Evolutionary conservation across 2,113 vertebrate species (phyloP), one percentile per base, ranked within the genome.

Genomic region (Steatornis caripensis): DNA sequence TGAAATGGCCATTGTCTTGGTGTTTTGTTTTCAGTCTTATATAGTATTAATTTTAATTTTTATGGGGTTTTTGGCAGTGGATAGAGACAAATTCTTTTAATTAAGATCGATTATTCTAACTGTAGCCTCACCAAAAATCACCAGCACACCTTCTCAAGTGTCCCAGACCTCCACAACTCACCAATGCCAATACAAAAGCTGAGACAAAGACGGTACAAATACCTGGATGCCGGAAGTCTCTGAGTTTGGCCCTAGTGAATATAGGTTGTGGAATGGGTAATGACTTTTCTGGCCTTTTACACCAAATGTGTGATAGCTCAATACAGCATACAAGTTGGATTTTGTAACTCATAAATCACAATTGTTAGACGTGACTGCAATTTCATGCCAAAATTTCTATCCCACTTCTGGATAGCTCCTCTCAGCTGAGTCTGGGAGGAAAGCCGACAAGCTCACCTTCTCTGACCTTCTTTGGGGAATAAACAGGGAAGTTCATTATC

Each of bases 191-290:
- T 0, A 12, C 37, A 66, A 26, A 37, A 45, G 13, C 13, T 22
- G n/a, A 75, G 39, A 6, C 17, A 34, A 34, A 68, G 41, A 23
- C n/a, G 29, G 23, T 0, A 24, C 45, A 23, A n/a, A 43, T 2
- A 22, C 61, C 61, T 27, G 70, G 11, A 12, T 20, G 57, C 61
- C 23, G 17, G 46, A 43, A 65, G 5, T 5, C 49, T 39, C 49
- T 3, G 29, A 19, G 39, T 5, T 26, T n/a, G 68, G 22, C 15
- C 49, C 7, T 7, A 14, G 39, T 3, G 55, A 48, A 17, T 5
- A 15, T 0, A 18, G 16, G 45, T 1, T 53, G 36, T 30, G 37
- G 34, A 69, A 15, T 1, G 65, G 16, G 24, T 21, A 48, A 11
- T 3, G 43, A 51, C 64, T 51, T 54, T 54, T 18, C 75, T 53